Evolutionary conservation across 2,113 vertebrate species (phyloP), one percentile per base, ranked within the genome.

Genomic region (Argyrosomus japonicus): DNA sequence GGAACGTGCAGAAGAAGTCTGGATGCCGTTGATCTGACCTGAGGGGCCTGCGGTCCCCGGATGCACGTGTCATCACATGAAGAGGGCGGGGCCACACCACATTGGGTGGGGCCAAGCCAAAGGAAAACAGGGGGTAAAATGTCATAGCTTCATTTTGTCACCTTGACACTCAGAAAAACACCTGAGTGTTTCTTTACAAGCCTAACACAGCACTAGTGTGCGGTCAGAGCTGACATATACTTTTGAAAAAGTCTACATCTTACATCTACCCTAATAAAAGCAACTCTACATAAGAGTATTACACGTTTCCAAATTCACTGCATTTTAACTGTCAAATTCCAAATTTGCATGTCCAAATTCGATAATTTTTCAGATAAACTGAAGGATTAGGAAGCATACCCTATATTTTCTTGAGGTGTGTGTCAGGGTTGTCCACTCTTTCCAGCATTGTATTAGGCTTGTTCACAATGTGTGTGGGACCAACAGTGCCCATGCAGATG

Each of bases 11-110:
- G 74, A 2, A 75, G 43, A 81, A 75, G 64, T 82, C 79, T 54
- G 79, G 81, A 76, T 21, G 36, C 70, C 32, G 82, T 80, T 70
- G n/a, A 65, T 92, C 94, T 95, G 93, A 96, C 94, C 95, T 96
- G 90, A 1, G 51, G 91, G 90, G 87, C 95, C 95, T 95, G 93
- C n/a, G 69, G 74, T 2, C 21, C 82, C 58, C 85, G 43, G 89
- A 53, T 21, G 57, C 7, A 57, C 27, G 60, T 54, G 87, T 90
- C 92, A 86, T 92, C 93, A 69, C 64, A 62, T 3, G 67, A 82
- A 48, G 67, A 50, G 86, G 86, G 88, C 50, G 65, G 78, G 86
- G 85, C 88, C 88, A 72, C 87, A 86, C 79, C 88, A n/a, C 60
- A 76, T 71, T 77, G 85, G 89, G 85, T 64, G 92, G 82, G 87